Conservation (phyloP, 2,113 vertebrate species). For the Suricata suricatta region DNA sequence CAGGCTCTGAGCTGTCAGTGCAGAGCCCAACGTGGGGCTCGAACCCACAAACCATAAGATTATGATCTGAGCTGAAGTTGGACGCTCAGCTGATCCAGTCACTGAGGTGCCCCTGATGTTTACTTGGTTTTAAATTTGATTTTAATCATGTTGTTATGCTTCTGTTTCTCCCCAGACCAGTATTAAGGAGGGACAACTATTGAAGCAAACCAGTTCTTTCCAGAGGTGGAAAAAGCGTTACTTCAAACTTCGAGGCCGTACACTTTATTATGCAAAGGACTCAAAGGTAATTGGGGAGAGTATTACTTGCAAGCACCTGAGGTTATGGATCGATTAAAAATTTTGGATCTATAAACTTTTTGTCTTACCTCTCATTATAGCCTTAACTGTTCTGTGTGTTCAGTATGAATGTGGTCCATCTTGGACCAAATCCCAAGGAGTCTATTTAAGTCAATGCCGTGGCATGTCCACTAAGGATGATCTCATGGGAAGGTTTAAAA, state of each 20-base stretch:
- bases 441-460: background rate
- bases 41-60: no score
- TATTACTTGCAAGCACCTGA: background rate
- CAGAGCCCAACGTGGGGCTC: no score
- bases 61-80: no score
- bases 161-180: constrained; percentile 91
- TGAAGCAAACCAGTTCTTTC: constrained; percentile 99
- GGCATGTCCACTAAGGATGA: background rate
- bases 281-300: constrained; percentile 90
- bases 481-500: background rate
- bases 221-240: constrained; percentile 99
- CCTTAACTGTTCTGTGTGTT: background rate
- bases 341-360: background rate
- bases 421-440: background rate
- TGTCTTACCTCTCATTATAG: background rate
- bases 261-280: constrained; percentile 99
- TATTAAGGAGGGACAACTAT: constrained; percentile 95
- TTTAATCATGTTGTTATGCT: constrained; percentile 60
- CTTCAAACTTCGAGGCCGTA: constrained; percentile 97
- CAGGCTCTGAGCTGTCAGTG: no score
- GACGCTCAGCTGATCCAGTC: no score
- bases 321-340: background rate
- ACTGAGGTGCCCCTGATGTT: background rate
- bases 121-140: constrained; percentile 55
- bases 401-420: background rate